Conservation (phyloP, 2,113 vertebrate genomes). For the Panthera tigris region DNA sequence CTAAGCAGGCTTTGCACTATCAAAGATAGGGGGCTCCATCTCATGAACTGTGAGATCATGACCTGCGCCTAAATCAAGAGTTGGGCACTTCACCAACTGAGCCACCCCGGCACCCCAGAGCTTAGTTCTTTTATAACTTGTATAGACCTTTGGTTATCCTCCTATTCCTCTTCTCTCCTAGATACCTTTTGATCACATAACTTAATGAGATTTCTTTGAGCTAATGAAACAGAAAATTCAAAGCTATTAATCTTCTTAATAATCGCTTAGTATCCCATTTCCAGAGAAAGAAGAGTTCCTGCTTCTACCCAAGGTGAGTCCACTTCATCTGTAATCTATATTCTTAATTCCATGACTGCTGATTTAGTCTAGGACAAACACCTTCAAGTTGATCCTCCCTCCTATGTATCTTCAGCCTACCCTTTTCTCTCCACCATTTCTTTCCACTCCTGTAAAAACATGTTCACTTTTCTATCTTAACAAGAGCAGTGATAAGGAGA, state of each 20-base stretch:
- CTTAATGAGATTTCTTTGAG: background rate
- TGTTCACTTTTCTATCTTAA: background rate
- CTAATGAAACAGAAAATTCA: slow-evolving; percentile 28
- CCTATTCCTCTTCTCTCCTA: background rate
- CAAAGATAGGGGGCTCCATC: no score
- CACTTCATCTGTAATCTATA: background rate
- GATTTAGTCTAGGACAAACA: background rate
- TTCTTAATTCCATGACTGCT: background rate
- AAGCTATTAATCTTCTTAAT: background rate
- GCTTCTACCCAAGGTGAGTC: background rate
- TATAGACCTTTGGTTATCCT: background rate
- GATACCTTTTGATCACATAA: slow-evolving; percentile 2
- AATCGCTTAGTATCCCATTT: background rate
- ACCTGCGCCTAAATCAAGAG: no score
- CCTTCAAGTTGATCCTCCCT: background rate
- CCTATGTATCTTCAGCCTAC: background rate
- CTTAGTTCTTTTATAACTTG: background rate
- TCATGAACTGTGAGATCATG: no score
- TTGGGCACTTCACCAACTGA: no score
- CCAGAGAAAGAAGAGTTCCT: background rate
- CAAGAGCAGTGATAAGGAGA: background rate
- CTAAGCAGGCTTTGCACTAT: no score
- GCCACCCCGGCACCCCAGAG: background rate
- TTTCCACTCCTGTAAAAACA: background rate
- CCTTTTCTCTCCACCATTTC: background rate